A percentile compares a stretch with the other conserved stretches of the same genome.
These are phyloP conservation scores for Aegithalos caudatus DNA, from an alignment of 2,113 vertebrate genomes.

Conservation along the genomic window DNA sequence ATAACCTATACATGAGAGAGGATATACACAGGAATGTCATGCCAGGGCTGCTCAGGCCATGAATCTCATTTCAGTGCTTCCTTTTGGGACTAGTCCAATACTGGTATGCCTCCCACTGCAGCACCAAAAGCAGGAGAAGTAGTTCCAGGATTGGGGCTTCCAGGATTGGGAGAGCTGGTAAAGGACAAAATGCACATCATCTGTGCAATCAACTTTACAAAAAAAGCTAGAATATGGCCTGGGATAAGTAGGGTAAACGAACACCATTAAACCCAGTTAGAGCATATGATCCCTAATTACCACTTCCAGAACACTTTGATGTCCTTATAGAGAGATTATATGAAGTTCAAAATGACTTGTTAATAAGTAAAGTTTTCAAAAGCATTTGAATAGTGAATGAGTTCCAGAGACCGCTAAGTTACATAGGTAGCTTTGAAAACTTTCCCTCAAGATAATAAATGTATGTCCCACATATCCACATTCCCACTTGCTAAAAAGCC, in stretches of 20 bases:
- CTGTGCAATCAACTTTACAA: background rate
- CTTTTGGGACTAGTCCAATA: background rate
- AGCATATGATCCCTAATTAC: background rate
- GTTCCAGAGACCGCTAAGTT: background rate
- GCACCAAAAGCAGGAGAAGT: background rate
- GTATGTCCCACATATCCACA: background rate
- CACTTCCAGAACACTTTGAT: background rate
- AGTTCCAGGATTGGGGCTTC: background rate
- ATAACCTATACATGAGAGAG: background rate
- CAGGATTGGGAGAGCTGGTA: background rate
- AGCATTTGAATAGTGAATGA: background rate
- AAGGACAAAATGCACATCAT: background rate
- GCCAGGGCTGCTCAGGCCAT: background rate
- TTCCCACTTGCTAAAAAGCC: background rate
- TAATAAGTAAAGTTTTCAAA: conserved; percentile 23
- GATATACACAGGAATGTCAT: background rate
- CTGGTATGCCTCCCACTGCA: background rate
- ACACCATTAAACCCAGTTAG: background rate
- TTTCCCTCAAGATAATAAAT: background rate
- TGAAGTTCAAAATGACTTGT: background rate
- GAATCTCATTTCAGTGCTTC: background rate
- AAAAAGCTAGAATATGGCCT: background rate
- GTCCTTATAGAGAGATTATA: background rate
- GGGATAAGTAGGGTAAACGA: background rate
- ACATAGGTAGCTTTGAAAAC: background rate